Conservation (phyloP, 2,113 vertebrate species). For the Nothocercus julius region DNA sequence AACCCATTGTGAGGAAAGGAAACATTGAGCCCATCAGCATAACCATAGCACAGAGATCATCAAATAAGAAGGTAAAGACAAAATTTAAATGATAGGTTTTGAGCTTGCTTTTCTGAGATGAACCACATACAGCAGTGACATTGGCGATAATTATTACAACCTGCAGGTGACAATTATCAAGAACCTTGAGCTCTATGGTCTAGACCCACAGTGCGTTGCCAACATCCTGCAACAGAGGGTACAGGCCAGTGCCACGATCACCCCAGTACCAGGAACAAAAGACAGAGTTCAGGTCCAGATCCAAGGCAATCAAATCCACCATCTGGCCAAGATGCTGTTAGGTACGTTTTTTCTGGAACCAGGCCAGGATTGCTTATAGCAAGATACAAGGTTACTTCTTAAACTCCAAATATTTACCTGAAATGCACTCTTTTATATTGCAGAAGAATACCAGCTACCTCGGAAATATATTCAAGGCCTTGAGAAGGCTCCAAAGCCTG, state of each 20-base stretch:
- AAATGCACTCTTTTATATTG: constrained; percentile 61
- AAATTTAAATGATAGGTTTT: accelerated
- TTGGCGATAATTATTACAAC: background rate
- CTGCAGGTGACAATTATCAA: constrained; percentile 91
- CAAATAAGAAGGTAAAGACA: constrained; percentile 92
- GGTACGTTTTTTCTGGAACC: constrained; percentile 76
- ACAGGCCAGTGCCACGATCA: constrained; percentile 90
- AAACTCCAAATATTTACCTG: background rate
- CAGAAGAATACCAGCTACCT: constrained; percentile 92
- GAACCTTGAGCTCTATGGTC: constrained; percentile 91
- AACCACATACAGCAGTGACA: background rate
- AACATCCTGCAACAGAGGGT: constrained; percentile 85
- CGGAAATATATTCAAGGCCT: constrained; percentile 90
- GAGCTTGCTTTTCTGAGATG: background rate
- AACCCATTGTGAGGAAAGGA: constrained; percentile 88
- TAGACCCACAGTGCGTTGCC: constrained; percentile 87
- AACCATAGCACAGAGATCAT: constrained; percentile 86
- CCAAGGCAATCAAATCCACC: constrained; percentile 94
- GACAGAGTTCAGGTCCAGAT: constrained; percentile 91
- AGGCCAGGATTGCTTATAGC: background rate
- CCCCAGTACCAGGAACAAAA: constrained; percentile 83
- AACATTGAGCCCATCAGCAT: constrained; percentile 87
- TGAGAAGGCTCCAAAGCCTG: constrained; percentile 88
- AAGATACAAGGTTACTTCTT: background rate
- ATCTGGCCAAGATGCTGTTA: constrained; percentile 86